A percentile compares a stretch with the other conserved stretches of the same genome.
These are phyloP conservation scores for Astatoreochromis straeleni DNA, from an alignment of 2,113 vertebrate genomes.

Conservation along the genomic window DNA sequence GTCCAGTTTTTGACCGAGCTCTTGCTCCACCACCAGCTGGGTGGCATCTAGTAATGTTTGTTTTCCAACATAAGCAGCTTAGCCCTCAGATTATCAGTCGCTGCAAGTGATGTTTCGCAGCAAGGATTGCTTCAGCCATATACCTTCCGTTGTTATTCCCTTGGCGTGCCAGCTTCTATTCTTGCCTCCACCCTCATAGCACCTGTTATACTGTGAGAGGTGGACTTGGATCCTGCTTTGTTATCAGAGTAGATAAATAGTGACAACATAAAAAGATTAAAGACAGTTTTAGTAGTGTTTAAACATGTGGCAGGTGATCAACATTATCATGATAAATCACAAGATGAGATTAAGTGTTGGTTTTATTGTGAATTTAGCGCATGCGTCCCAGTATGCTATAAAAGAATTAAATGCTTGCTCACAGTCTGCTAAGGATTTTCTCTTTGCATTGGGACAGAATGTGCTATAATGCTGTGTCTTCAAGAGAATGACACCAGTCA, in stretches of 20 bases:
- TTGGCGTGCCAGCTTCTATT: neutral
- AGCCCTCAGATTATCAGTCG: conserved; percentile 13
- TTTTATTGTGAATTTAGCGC: neutral
- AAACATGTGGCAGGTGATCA: neutral
- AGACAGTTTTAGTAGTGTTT: neutral
- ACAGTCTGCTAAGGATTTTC: neutral
- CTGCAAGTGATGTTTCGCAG: conserved; percentile 1
- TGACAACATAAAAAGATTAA: neutral
- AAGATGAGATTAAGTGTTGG: neutral
- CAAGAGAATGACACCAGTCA: neutral
- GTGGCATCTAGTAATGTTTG: conserved; percentile 46
- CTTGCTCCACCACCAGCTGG: neutral
- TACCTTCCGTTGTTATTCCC: neutral
- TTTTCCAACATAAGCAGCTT: conserved; percentile 47
- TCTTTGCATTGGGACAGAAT: neutral
- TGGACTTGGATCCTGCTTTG: neutral
- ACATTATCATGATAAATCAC: neutral
- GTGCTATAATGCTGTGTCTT: neutral
- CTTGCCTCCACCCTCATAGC: neutral
- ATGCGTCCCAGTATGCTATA: accelerated
- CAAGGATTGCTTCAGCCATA: neutral
- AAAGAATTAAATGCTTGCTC: neutral
- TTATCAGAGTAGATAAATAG: neutral
- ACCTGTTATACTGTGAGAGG: neutral
- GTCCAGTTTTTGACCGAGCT: neutral